Conservation (phyloP, 2,797 vertebrate genomes). For the Mus spretus region DNA sequence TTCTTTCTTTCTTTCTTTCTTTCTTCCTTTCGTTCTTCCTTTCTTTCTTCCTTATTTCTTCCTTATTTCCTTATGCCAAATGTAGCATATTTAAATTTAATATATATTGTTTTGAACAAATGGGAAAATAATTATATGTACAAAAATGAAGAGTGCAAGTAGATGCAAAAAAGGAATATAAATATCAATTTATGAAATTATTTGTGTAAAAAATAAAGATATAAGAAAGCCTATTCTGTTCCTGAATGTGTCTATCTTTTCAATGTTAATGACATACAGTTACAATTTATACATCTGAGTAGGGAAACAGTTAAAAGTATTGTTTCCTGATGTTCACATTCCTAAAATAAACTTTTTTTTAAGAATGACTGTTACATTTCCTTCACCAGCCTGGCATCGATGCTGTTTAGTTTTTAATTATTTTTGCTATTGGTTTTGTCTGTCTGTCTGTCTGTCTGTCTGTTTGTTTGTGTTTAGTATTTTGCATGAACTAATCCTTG, state of each 20-base stretch:
- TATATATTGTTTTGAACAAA: constrained; percentile 9
- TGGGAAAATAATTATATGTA: not conserved
- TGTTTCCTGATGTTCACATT: not conserved
- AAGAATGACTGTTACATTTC: not conserved
- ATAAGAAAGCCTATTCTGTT: constrained; percentile 2
- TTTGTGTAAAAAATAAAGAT: not conserved
- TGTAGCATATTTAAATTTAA: not conserved
- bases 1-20: not conserved
- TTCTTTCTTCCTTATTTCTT: not conserved
- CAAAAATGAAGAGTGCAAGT: not conserved
- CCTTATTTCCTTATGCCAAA: not conserved
- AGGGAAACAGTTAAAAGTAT: not conserved
- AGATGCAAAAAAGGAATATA: not conserved
- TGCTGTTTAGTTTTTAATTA: not conserved
- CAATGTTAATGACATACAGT: not conserved
- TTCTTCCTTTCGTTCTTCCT: not conserved
- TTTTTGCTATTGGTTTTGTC: not conserved
- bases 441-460: not conserved
- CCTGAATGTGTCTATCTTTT: not conserved
- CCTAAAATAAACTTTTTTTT: constrained; percentile 26
- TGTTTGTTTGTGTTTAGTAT: not conserved
- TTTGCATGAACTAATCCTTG: constrained; percentile 28
- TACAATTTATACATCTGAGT: not conserved
- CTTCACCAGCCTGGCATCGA: not conserved
- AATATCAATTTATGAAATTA: not conserved